phyloP scores from a whole-genome alignment of 2,797 vertebrate genomes.

The Adrianichthys oophorus region DNA sequence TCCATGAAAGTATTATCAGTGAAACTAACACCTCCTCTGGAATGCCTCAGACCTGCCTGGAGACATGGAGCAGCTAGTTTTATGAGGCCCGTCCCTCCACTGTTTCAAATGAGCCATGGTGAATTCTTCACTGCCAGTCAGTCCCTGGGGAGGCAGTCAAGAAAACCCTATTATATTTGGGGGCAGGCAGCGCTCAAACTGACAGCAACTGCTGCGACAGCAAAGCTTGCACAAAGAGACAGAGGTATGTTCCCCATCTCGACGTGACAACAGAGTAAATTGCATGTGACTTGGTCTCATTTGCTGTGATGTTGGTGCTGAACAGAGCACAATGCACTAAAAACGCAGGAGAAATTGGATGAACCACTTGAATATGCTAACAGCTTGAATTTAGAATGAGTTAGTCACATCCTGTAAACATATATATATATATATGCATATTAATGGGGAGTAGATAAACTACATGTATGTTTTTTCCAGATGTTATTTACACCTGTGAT shows the following conservation, averaged over 20 bases:
- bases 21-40: slow-evolving; percentile 71
- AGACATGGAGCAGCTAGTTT: slow-evolving; percentile 71
- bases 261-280: slow-evolving; percentile 65
- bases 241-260: slow-evolving; percentile 56
- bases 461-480: slow-evolving; percentile 18
- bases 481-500: neutral
- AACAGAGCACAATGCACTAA: slow-evolving; percentile 36
- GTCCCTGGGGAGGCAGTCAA: slow-evolving; percentile 73
- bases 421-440: too few species aligned
- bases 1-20: slow-evolving; percentile 65
- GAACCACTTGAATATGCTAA: slow-evolving; percentile 30
- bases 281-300: slow-evolving; percentile 58
- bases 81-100: slow-evolving; percentile 66
- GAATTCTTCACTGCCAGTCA: slow-evolving; percentile 78
- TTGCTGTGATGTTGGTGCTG: slow-evolving; percentile 48
- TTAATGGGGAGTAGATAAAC: slow-evolving; percentile 38
- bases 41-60: slow-evolving; percentile 66
- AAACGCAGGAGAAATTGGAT: slow-evolving; percentile 31
- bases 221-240: slow-evolving; percentile 59
- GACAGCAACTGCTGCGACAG: slow-evolving; percentile 82
- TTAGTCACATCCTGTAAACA: too few species aligned
- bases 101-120: slow-evolving; percentile 74
- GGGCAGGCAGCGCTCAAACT: slow-evolving; percentile 78
- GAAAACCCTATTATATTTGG: slow-evolving; percentile 82
- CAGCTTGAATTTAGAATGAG: neutral